Conservation (phyloP, 2,888 invertebrate species). For the Phalera bucephala region DNA sequence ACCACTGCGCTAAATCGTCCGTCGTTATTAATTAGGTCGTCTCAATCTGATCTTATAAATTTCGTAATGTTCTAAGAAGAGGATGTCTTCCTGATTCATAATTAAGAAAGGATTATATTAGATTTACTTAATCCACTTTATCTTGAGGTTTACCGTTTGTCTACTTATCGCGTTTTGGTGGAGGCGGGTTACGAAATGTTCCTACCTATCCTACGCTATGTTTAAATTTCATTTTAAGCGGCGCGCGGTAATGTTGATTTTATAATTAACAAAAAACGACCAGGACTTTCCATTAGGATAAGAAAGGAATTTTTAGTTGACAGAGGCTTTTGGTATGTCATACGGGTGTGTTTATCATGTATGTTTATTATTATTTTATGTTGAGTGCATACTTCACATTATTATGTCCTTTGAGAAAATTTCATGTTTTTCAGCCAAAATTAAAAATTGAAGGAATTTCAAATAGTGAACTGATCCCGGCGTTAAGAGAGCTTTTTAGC, state of each 20-base stretch:
- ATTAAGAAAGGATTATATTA: conserved; percentile 29
- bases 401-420: too few species aligned
- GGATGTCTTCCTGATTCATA: conserved; percentile 10
- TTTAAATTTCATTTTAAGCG: conserved; percentile 43
- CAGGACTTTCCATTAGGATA: conserved; percentile 36
- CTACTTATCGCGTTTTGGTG: conserved; percentile 29
- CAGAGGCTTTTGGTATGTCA: conserved; percentile 22
- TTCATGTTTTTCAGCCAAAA: too few species aligned
- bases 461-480: too few species aligned
- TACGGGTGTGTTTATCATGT: too few species aligned
- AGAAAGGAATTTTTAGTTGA: conserved; percentile 44
- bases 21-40: too few species aligned
- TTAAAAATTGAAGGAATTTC: too few species aligned
- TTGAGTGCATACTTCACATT: too few species aligned
- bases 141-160: conserved; percentile 25
- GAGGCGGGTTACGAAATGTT: conserved; percentile 36
- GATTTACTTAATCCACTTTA: conserved; percentile 46
- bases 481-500: too few species aligned
- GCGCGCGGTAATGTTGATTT: conserved; percentile 42
- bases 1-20: too few species aligned
- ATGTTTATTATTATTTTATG: too few species aligned
- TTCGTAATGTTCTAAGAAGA: conserved; percentile 1
- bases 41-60: not conserved
- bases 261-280: conserved; percentile 26
- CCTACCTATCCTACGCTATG: conserved; percentile 23